These are phyloP conservation scores for Hemitrygon akajei DNA, from an alignment of 2,797 vertebrate genomes.

Conservation along the genomic window DNA sequence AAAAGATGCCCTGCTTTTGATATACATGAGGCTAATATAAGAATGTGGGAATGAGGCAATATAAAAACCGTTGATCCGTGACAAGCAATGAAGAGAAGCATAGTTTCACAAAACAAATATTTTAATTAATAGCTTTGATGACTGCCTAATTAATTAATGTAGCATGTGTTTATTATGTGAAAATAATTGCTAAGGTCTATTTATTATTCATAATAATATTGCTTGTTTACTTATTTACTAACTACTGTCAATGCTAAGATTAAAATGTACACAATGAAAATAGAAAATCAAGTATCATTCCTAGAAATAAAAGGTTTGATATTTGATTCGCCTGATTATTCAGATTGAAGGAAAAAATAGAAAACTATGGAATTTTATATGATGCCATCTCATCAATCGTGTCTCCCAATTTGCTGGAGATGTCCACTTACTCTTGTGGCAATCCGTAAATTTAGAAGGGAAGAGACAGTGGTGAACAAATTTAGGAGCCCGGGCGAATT, in stretches of 20 bases:
- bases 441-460: background rate
- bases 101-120: background rate
- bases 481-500: background rate
- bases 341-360: background rate
- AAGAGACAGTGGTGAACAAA: background rate
- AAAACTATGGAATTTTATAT: background rate
- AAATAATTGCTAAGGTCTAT: background rate
- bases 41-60: background rate
- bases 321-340: background rate
- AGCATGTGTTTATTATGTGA: background rate
- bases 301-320: background rate
- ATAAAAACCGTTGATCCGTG: background rate
- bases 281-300: background rate
- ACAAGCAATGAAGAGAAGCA: background rate
- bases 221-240: constrained; percentile 11
- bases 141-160: background rate
- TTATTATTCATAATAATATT: constrained; percentile 7
- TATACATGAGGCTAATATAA: background rate
- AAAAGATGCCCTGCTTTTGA: background rate
- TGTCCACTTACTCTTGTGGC: background rate
- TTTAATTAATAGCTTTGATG: background rate
- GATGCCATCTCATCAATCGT: background rate
- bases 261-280: background rate
- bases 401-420: too few relatives aligned
- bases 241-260: background rate